Conservation (phyloP, 2,797 vertebrate species). For the Cossypha caffra region DNA sequence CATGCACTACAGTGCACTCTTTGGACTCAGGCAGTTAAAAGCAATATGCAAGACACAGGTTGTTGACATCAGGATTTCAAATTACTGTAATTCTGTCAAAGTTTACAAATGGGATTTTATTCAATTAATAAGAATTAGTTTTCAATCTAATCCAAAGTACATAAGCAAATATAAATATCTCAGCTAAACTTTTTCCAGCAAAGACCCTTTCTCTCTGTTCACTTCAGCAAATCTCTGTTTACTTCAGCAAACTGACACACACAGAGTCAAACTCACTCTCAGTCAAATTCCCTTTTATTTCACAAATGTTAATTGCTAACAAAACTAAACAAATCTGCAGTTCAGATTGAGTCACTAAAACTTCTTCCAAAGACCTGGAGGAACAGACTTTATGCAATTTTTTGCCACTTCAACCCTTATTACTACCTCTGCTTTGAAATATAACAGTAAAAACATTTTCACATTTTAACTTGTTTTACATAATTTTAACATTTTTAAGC, state of each 20-base stretch:
- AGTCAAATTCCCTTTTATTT: slow-evolving; percentile 51
- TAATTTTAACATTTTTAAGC: neutral
- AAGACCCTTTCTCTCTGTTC: neutral
- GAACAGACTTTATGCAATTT: neutral
- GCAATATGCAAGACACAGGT: neutral
- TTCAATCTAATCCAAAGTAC: neutral
- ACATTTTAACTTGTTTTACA: neutral
- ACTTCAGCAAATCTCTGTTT: neutral
- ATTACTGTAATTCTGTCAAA: neutral
- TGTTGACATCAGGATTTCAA: neutral
- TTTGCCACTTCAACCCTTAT: neutral
- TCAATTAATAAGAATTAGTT: neutral
- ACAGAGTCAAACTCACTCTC: neutral
- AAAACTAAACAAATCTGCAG: neutral
- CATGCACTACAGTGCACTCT: rapidly evolving
- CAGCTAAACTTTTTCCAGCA: neutral
- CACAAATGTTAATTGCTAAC: neutral
- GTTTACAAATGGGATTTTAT: neutral
- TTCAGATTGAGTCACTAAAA: neutral
- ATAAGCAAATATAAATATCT: neutral
- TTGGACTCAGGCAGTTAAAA: neutral
- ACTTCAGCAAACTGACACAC: neutral
- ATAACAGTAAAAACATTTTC: neutral
- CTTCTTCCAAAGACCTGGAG: neutral
- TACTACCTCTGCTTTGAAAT: neutral